These are phyloP conservation scores for Arbacia lixula DNA, from an alignment of 53 echinoderm and acorn worm genomes.

Conservation along the genomic window DNA sequence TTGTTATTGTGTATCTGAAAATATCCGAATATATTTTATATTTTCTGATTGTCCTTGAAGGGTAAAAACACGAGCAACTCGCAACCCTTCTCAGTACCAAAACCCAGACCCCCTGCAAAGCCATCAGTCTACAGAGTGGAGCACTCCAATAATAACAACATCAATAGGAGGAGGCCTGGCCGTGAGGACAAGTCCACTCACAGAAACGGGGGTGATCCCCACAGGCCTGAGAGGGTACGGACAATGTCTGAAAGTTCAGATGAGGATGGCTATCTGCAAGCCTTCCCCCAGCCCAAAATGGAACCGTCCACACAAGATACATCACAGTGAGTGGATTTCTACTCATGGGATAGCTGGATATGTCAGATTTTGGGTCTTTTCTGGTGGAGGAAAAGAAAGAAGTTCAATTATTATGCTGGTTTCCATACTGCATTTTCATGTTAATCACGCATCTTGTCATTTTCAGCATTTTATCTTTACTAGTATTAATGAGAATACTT, in stretches of 20 bases:
- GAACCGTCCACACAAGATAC: slow-evolving; percentile 30
- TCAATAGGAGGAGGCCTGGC: slow-evolving; percentile 46
- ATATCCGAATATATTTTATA: no score
- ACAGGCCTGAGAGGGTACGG: not conserved
- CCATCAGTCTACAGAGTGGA: not conserved
- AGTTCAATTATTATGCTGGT: no score
- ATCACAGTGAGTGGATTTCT: not conserved
- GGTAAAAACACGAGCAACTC: not conserved
- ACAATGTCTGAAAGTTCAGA: slow-evolving; percentile 42
- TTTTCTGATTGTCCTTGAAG: no score
- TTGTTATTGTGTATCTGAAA: no score
- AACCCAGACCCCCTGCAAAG: not conserved
- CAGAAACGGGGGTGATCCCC: slow-evolving; percentile 16
- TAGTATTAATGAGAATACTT: no score
- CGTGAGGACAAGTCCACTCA: slow-evolving; percentile 12
- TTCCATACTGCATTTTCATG: no score
- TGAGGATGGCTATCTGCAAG: slow-evolving; percentile 25
- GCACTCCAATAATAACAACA: slow-evolving; percentile 50
- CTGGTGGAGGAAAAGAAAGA: no score
- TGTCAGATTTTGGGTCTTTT: no score
- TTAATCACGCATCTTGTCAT: no score
- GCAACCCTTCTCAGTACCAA: not conserved
- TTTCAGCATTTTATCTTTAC: no score
- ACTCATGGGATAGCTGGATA: no score
- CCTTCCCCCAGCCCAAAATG: slow-evolving; percentile 23